phyloP scores from a whole-genome alignment of 2,888 invertebrate species.

The Heliconius hortense region DNA sequence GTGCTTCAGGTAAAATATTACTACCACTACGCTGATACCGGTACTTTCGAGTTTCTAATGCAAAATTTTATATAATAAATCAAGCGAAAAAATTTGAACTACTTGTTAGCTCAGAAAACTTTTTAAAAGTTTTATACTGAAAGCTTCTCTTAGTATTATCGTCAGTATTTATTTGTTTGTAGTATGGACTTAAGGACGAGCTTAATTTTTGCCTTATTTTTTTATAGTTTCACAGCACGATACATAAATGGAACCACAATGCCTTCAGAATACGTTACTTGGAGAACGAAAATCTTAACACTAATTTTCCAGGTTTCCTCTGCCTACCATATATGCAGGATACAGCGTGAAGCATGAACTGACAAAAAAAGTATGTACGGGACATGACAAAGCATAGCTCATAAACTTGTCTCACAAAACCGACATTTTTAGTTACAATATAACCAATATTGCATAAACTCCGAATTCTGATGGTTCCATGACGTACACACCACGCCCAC shows the following conservation, averaged over 20 bases:
- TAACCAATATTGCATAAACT: slow-evolving; percentile 13
- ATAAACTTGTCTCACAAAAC: neutral
- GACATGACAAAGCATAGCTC: neutral
- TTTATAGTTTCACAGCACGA: no score
- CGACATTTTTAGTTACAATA: neutral
- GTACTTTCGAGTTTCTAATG: slow-evolving; percentile 28
- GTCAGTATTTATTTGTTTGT: neutral
- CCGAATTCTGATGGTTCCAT: slow-evolving; percentile 25
- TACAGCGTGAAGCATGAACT: no score
- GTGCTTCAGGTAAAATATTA: slow-evolving; percentile 62
- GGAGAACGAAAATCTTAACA: no score
- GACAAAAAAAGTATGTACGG: no score
- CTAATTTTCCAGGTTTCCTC: no score
- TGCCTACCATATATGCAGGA: no score
- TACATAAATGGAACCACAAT: no score
- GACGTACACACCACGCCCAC: slow-evolving; percentile 23
- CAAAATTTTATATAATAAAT: slow-evolving; percentile 25
- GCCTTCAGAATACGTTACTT: no score
- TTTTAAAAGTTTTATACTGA: neutral
- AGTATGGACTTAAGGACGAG: neutral
- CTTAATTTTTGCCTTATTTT: neutral
- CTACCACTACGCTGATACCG: slow-evolving; percentile 38
- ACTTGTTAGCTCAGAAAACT: slow-evolving; percentile 3
- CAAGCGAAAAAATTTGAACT: slow-evolving; percentile 19
- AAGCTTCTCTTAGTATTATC: slow-evolving; percentile 3